A percentile compares a stretch with the other conserved stretches of the same genome.
Evolutionary conservation across 2,113 vertebrate species (phyloP).

Genomic region (Zingel zingel): DNA sequence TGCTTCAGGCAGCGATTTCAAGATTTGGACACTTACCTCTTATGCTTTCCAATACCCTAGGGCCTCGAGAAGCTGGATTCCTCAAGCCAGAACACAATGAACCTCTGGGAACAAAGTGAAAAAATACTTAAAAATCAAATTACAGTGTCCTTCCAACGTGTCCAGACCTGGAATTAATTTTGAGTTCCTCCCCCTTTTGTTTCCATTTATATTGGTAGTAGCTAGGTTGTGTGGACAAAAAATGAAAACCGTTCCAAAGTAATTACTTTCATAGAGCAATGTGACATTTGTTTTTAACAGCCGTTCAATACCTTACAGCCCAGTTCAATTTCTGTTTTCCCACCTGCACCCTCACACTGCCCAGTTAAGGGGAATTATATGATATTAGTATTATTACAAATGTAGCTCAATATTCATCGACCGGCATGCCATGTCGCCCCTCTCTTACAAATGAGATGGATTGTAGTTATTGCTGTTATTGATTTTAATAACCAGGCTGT

Average conservation of each 20-base stretch:
- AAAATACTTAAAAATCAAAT: conserved; percentile 51
- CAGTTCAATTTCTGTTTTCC: conserved; percentile 59
- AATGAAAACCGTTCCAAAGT: conserved; percentile 14
- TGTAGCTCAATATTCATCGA: conserved; percentile 82
- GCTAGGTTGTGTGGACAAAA: neutral
- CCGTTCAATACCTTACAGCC: conserved; percentile 36
- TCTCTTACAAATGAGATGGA: conserved; percentile 77
- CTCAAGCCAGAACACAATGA: conserved; percentile 33
- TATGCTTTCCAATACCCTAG: conserved; percentile 42
- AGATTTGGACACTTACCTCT: conserved; percentile 63
- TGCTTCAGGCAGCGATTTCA: conserved; percentile 55
- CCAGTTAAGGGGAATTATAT: conserved; percentile 74
- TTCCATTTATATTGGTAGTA: neutral
- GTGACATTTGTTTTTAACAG: conserved; percentile 48
- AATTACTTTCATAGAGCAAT: conserved; percentile 26
- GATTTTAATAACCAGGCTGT: conserved; percentile 84
- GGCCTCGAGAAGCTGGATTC: conserved; percentile 21
- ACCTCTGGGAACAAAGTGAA: conserved; percentile 24
- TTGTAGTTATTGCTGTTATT: conserved; percentile 84
- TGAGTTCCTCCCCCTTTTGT: neutral
- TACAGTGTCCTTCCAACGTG: neutral
- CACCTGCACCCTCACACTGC: conserved; percentile 38
- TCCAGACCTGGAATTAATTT: conserved; percentile 6
- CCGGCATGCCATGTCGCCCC: conserved; percentile 51
- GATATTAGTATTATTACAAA: conserved; percentile 82